Conservation (phyloP, 1,140 invertebrate genomes). For the Meloidogyne floridensis region DNA sequence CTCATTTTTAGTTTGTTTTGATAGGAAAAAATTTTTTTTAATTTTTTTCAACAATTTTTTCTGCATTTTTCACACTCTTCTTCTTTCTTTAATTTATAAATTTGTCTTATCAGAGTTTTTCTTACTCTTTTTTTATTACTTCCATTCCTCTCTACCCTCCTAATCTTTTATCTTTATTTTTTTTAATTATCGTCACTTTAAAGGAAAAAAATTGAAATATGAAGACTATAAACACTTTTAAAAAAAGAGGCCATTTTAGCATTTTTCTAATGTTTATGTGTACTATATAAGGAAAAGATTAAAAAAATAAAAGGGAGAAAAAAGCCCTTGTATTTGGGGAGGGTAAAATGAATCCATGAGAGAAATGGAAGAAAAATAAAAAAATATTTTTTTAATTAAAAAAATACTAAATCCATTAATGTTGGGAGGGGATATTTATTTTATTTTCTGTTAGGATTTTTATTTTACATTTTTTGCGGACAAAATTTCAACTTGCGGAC, state of each 20-base stretch:
- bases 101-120: no score
- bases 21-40: no score
- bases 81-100: not conserved
- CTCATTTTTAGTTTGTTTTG: not conserved
- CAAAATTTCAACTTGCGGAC: no score
- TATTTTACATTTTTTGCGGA: no score
- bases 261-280: no score
- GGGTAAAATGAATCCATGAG: not conserved
- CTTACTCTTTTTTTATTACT: not conserved
- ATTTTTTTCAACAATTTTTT: not conserved
- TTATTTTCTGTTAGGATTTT: no score
- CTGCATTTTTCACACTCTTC: not conserved
- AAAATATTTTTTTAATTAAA: not conserved
- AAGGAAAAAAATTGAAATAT: no score
- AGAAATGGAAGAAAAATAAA: not conserved
- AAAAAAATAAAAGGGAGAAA: not conserved
- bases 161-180: not conserved
- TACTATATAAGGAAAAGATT: not conserved
- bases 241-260: no score
- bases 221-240: no score
- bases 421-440: no score
- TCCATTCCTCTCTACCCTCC: not conserved
- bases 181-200: not conserved
- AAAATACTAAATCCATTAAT: no score
- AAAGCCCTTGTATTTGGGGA: not conserved